Evolutionary conservation across 1,140 invertebrate species (phyloP).

Genomic region (Aphidius ervi): DNA sequence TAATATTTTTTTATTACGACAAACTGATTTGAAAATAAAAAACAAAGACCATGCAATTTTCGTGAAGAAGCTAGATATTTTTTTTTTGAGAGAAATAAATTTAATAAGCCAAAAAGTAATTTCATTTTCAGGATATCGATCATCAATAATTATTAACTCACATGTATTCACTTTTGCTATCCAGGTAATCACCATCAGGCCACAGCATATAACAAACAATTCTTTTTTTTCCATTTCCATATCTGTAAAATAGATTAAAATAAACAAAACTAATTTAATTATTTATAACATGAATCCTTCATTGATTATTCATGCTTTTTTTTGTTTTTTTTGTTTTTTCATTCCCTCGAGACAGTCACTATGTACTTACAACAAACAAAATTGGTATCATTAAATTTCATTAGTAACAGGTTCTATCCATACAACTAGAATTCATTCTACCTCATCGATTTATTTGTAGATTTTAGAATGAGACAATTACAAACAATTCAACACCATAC

Average conservation of each 20-base stretch:
- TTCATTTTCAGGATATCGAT: no score
- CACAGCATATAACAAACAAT: slow-evolving; percentile 63
- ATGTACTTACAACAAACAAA: no score
- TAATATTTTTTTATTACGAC: no score
- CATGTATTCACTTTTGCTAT: slow-evolving; percentile 58
- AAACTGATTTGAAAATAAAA: slow-evolving; percentile 2
- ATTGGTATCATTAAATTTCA: no score
- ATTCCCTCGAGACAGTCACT: no score
- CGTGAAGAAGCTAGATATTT: no score
- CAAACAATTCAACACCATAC: neutral
- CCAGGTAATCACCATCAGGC: slow-evolving; percentile 61
- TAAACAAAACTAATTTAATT: slow-evolving; percentile 6
- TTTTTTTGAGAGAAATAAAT: neutral
- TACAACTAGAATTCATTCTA: neutral
- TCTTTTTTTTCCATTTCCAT: slow-evolving; percentile 54
- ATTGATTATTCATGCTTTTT: no score
- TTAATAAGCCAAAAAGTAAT: no score
- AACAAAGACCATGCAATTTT: slow-evolving; percentile 13
- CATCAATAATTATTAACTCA: slow-evolving; percentile 41
- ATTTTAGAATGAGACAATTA: neutral
- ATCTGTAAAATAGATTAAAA: slow-evolving; percentile 39
- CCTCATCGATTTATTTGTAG: neutral
- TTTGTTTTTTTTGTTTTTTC: no score
- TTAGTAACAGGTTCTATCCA: no score
- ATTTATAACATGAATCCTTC: no score